These are phyloP conservation scores for Linnaemya tessellans DNA, from an alignment of 2,888 invertebrate genomes.

Conservation along the genomic window DNA sequence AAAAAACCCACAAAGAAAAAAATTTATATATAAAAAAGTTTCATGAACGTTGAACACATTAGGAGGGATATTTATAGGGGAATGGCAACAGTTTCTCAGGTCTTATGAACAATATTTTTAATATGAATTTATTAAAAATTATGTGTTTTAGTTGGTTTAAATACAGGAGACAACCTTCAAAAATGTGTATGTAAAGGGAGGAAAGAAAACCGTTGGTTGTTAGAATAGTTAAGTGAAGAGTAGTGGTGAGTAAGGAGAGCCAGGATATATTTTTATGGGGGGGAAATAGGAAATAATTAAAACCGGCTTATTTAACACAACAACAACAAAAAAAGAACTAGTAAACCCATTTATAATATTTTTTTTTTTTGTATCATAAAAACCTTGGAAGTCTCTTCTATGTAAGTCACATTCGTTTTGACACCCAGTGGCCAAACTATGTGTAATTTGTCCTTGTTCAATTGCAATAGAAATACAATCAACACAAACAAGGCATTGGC, in stretches of 20 bases:
- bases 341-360: constrained; percentile 50
- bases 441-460: constrained; percentile 99
- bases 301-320: constrained; percentile 57
- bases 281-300: constrained; percentile 45
- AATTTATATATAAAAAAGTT: background rate
- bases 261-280: constrained; percentile 26
- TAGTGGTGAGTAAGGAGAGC: constrained; percentile 13
- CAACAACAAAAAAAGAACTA: constrained; percentile 64
- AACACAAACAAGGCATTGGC: constrained; percentile 99
- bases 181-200: background rate
- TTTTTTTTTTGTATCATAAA: constrained; percentile 74
- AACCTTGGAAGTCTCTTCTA: constrained; percentile 96
- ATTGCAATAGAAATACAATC: constrained; percentile 99
- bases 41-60: constrained; percentile 25
- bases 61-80: constrained; percentile 7
- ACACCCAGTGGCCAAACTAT: constrained; percentile 98
- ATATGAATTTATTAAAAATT: constrained; percentile 48
- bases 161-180: constrained; percentile 31
- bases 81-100: constrained; percentile 31
- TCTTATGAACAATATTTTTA: constrained; percentile 50
- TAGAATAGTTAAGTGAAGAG: constrained; percentile 17
- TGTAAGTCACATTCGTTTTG: constrained; percentile 96
- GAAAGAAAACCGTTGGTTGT: constrained; percentile 9
- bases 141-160: constrained; percentile 30
- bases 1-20: background rate